phyloP scores from a whole-genome alignment of 2,113 vertebrate species.

The Amphiprion ocellaris region DNA sequence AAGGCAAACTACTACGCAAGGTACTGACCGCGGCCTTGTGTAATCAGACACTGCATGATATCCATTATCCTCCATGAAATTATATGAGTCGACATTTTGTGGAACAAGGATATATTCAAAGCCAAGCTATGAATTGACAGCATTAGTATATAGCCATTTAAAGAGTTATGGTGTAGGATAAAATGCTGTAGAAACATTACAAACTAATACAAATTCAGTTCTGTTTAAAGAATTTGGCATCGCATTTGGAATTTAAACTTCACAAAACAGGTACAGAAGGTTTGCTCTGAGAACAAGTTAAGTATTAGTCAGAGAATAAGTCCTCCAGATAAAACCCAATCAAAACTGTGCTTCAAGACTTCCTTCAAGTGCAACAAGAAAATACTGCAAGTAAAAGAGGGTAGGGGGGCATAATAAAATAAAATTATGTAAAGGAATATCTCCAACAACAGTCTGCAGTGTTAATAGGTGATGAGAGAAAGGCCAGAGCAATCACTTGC shows the following conservation, averaged over 20 bases:
- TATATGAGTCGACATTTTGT: not conserved
- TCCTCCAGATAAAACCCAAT: constrained; percentile 31
- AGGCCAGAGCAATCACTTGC: constrained; percentile 62
- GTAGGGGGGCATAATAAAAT: constrained; percentile 17
- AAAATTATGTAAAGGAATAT: constrained; percentile 50
- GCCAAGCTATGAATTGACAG: constrained; percentile 8
- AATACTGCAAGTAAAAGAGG: not conserved
- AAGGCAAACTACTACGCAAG: not conserved
- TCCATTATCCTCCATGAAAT: not conserved
- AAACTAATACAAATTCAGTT: not conserved
- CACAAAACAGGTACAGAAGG: not conserved
- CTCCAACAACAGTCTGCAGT: constrained; percentile 52
- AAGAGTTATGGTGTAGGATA: not conserved
- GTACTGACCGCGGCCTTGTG: not conserved
- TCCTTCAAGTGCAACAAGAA: constrained; percentile 15
- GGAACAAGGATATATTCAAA: constrained; percentile 25
- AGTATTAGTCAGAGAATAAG: constrained; percentile 34
- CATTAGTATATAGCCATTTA: not conserved
- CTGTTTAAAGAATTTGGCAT: constrained; percentile 24
- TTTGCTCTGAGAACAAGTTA: not conserved
- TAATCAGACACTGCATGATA: constrained; percentile 7
- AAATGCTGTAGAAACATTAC: not conserved
- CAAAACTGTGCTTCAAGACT: constrained; percentile 50
- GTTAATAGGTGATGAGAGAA: constrained; percentile 59
- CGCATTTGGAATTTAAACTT: constrained; percentile 4